Base-by-base conservation (phyloP, 2,888 invertebrate genomes). In the Saturnia pavonia region DNA sequence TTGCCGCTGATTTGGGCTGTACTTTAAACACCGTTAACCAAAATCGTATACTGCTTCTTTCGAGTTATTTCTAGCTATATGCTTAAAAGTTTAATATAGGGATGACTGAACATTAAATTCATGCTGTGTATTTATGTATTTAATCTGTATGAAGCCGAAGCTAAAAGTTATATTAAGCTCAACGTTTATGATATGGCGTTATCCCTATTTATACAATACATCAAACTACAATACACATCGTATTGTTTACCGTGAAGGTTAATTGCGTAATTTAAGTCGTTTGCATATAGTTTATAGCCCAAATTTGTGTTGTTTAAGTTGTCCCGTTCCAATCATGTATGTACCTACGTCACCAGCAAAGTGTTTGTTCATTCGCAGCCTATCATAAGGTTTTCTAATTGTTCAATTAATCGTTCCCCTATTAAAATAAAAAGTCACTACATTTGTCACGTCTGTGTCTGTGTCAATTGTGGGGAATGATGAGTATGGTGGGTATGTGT, bases 181-280 rank as follows among this genome's bases (percentile, higher is more conserved):
- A 51, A n/a, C 51, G 51, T n/a, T n/a, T n/a, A 8, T 8, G 51
- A 51, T n/a, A 51, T 51, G 19, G 19, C 19, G 9, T 25, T 25
- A 57, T 57, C 22, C 11, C 54, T 25, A 57, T 12, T 54, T 54
- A 54, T 54, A 54, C 22, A 25, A 0, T 25, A 57, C 22, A 57
- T 9, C 54, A 16, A 8, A 57, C 54, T 25, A 57, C 9, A 57
- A 25, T 25, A 57, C 25, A 57, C 25, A 57, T 25, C 54, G 8
- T 25, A 57, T 57, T 57, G 11, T 57, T 57, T 57, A 25, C 25
- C 22, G 54, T 57, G 54, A 57, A 57, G 54, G 54, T 57, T 25
- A 57, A 57, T 57, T 57, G 25, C 25, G 54, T 57, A 57, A 11
- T 57, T 63, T 63, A 63, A 34, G 34, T 63, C 63, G 63, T 63